phyloP scores from a whole-genome alignment of 2,797 vertebrate species.

The Acomys russatus region DNA sequence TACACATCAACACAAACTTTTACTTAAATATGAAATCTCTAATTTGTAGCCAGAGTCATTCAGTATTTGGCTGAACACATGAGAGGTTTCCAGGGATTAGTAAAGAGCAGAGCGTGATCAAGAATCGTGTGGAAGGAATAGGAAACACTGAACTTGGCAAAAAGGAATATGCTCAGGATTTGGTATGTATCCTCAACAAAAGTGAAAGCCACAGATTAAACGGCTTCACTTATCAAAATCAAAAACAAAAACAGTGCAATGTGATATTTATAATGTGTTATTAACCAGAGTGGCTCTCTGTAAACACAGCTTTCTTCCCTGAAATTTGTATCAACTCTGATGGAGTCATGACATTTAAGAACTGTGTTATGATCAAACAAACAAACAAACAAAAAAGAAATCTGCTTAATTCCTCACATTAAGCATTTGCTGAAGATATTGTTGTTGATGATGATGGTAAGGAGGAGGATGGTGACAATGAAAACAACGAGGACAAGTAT shows the following conservation, averaged over 20 bases:
- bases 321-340: not conserved
- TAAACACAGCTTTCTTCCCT: conserved; percentile 15
- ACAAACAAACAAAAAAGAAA: not conserved
- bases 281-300: not conserved
- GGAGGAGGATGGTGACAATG: not conserved
- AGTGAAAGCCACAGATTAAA: conserved; percentile 56
- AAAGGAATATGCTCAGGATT: conserved; percentile 26
- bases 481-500: no score
- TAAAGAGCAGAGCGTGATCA: conserved; percentile 70
- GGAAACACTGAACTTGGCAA: conserved; percentile 17
- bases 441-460: not conserved
- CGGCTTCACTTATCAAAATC: not conserved
- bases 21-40: conserved; percentile 75
- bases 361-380: conserved; percentile 20
- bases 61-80: conserved; percentile 65
- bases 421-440: not conserved
- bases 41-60: conserved; percentile 64
- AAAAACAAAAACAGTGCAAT: not conserved
- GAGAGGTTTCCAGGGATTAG: conserved; percentile 63
- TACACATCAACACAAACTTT: conserved; percentile 63
- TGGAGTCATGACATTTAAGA: conserved; percentile 75
- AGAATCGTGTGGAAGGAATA: not conserved
- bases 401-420: not conserved
- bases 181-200: conserved; percentile 22
- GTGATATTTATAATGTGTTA: not conserved